Conservation (phyloP, 2,797 vertebrate species). For the Paedocypris micromegethes region DNA sequence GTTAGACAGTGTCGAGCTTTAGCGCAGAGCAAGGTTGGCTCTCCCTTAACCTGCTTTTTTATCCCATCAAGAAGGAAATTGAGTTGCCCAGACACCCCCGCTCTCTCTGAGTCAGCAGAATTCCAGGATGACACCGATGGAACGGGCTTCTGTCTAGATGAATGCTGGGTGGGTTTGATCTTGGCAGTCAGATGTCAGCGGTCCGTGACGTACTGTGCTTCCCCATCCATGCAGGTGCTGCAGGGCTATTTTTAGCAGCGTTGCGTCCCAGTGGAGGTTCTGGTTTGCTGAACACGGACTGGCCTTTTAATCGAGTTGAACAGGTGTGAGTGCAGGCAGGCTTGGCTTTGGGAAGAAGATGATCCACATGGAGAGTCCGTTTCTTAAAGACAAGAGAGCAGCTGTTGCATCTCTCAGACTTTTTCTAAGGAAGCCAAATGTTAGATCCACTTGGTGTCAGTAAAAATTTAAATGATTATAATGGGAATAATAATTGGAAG, state of each 20-base stretch:
- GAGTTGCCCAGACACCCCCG: conserved; percentile 13
- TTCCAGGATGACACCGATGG: conserved; percentile 9
- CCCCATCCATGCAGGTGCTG: conserved; percentile 1
- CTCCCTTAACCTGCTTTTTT: background rate
- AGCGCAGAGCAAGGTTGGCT: background rate
- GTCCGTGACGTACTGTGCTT: conserved; percentile 18
- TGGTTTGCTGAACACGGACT: conserved; percentile 19
- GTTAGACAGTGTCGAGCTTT: too few species aligned
- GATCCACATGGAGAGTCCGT: conserved; percentile 28
- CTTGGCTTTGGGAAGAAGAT: conserved; percentile 31
- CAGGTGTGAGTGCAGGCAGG: conserved; percentile 29
- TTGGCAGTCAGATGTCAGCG: conserved; percentile 30
- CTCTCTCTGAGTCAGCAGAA: conserved; percentile 31
- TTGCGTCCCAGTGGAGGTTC: conserved; percentile 20
- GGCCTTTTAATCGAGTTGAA: conserved; percentile 10
- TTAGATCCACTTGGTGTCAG: too few species aligned
- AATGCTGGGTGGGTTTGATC: conserved; percentile 21
- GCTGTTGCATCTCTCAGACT: conserved; percentile 26
- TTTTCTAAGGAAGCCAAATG: too few species aligned
- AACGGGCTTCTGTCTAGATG: background rate
- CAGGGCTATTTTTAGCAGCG: conserved; percentile 32
- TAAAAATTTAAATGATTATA: too few species aligned
- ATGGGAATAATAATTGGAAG: too few species aligned
- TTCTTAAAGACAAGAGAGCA: conserved; percentile 23
- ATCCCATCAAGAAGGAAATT: conserved; percentile 4